Evolutionary conservation across 1,140 invertebrate species (phyloP).

Genomic region (Hyposmocoma kahamanoa): DNA sequence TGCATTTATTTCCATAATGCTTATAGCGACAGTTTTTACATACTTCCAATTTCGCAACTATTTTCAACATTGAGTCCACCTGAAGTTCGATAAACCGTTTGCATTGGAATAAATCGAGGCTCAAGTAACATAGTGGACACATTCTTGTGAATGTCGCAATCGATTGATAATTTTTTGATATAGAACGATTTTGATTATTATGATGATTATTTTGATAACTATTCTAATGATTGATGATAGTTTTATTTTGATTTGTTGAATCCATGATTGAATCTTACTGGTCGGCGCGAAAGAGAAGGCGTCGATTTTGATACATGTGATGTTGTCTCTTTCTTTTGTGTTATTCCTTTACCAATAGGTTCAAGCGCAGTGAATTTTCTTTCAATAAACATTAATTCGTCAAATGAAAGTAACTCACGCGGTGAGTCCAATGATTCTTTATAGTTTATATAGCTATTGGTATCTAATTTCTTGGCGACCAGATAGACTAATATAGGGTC

Average conservation of each 20-base stretch:
- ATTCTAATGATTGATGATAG: too few species aligned
- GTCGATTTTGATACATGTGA: background rate
- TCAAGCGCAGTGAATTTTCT: background rate
- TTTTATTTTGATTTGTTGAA: background rate
- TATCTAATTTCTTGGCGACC: background rate
- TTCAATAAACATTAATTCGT: background rate
- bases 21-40: constrained; percentile 1
- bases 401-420: background rate
- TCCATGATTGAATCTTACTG: background rate
- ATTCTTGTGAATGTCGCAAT: background rate
- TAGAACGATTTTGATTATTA: background rate
- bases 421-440: background rate
- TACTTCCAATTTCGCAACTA: background rate
- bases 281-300: background rate
- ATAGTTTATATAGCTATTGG: background rate
- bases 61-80: background rate
- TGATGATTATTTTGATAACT: background rate
- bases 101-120: background rate
- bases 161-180: background rate
- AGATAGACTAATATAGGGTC: background rate
- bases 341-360: background rate
- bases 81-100: constrained; percentile 6
- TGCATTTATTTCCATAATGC: constrained; percentile 1
- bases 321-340: background rate
- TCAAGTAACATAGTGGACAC: background rate